Evolutionary conservation across 2,888 invertebrate genomes (phyloP), one percentile per base, ranked within the genome.

Genomic region (Phymatocera aterrima): DNA sequence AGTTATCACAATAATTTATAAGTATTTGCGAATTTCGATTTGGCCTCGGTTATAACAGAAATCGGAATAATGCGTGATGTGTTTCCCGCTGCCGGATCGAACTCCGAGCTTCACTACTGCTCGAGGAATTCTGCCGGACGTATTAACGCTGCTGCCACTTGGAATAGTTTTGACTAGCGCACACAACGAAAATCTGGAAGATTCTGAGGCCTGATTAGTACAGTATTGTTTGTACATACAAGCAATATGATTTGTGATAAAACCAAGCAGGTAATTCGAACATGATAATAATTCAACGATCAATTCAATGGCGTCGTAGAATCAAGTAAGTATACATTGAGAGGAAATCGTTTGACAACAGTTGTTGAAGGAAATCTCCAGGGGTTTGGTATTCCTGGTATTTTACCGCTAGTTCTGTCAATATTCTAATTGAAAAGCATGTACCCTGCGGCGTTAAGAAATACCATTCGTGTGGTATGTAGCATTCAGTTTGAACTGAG

Each of bases 391-490:
- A n/a, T 61, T 34, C 31, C 34, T 68, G 46, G 24, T 46, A 37
- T 40, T 40, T 68, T n/a, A 43, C 28, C 31, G 46, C 68, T 68
- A 24, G 28, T 15, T 46, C 15, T 68, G 8, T 46, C n/a, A 68
- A 68, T 43, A 68, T 64, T n/a, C 64, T 37, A 37, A 64, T 64
- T 64, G 37, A 64, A 64, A 64, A 6, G 37, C 37, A 64, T 21
- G n/a, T 8, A 12, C 61, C 61, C 61, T 34, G 8, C 2, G n/a
- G 34, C 37, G 64, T 21, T 10, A 18, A 18, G 37, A 4, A 21
- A 18, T 21, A 3, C 10, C 18, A 21, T n/a, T 18, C 12, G 8
- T 10, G n/a, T 21, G 40, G 1, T 2, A 6, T 34, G n/a, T 15
- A 28, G 28, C 24, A 37, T 21, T 37, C 21, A 64, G 64, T 64